Percentiles rank a stretch among this genome's conserved stretches.
Conservation (phyloP, 2,888 invertebrate species). For the Luffia ferchaultella region DNA sequence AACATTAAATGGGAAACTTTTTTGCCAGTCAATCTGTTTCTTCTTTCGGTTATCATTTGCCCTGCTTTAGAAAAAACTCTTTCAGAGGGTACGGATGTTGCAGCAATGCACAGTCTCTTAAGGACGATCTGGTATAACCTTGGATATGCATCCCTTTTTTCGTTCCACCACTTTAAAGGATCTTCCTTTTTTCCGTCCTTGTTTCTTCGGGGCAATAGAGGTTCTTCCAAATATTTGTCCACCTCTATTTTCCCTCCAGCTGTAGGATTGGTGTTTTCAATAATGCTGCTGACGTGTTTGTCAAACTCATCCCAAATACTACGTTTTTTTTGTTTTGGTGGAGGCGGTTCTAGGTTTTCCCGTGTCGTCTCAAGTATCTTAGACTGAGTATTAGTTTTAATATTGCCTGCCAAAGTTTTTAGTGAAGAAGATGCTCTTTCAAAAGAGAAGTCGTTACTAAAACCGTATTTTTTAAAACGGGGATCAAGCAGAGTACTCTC, state of each 20-base stretch:
- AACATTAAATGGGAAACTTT: background rate
- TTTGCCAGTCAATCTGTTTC: background rate
- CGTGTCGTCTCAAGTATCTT: background rate
- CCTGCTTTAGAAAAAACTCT: background rate
- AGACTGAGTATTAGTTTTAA: background rate
- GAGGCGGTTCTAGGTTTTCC: background rate
- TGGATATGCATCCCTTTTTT: background rate
- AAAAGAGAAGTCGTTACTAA: background rate
- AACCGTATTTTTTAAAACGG: conserved; percentile 3
- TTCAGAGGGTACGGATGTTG: background rate
- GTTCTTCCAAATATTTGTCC: background rate
- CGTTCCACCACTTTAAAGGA: background rate
- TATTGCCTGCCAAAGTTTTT: background rate
- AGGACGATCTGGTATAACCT: background rate
- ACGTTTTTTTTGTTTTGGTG: background rate
- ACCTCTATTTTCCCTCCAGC: background rate
- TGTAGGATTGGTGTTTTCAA: background rate
- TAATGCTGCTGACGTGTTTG: background rate
- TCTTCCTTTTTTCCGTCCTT: too few species aligned
- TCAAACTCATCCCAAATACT: background rate
- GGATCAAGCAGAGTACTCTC: conserved; percentile 2
- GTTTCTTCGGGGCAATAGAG: background rate
- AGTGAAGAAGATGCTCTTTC: background rate
- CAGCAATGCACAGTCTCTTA: background rate
- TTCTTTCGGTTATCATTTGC: background rate